Base-by-base conservation (phyloP, 2,888 invertebrate genomes). In the Folsomia manolachei region DNA sequence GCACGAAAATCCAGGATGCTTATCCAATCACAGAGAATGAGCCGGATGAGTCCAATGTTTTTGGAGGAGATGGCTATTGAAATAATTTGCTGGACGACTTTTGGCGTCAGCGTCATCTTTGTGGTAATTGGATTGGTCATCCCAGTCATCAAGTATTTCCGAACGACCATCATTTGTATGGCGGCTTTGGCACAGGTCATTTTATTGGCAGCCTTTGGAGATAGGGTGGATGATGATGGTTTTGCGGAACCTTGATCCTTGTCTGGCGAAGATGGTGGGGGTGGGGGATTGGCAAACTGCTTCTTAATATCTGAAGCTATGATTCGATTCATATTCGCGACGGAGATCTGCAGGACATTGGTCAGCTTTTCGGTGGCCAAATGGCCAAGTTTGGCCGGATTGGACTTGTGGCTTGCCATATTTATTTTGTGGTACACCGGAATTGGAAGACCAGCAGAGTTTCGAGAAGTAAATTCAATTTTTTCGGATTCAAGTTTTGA, bases 1-100 rank as follows among this genome's bases (percentile, higher is more conserved):
- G 73, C 71, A 25, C 76, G n/a, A 27, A 76, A 76, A 56, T 76
- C 76, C 39, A 76, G 61, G 19, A 70, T n/a, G 11, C 66, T 19
- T 0, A 69, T 63, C 21, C 53, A 23, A 19, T 39, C 51, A 14
- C 39, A 14, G 18, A 76, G 27, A 14, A 68, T 71, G 21, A 73
- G 39, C 26, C 71, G 39, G 2, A 76, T 56, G 19, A 72, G n/a
- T 1, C 67, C 70, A 2, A 74, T 66, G 39, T 62, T 70, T 2
- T 63, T 63, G 0, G 72, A 56, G 26, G 74, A 69, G 21, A 75
- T 39, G 7, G 71, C 74, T 27, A 63, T 62, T 2, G 61, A 27
- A 27, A 72, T 70, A 18, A 60, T 71, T 25, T 74, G 67, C 7
- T 63, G 61, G 27, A 74, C 23, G 1, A 74, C 21, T 23, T 69